Percentiles rank a stretch among this genome's conserved stretches.
These are phyloP conservation scores for Slavum lentiscoides DNA, from an alignment of 2,888 invertebrate species.

Conservation along the genomic window DNA sequence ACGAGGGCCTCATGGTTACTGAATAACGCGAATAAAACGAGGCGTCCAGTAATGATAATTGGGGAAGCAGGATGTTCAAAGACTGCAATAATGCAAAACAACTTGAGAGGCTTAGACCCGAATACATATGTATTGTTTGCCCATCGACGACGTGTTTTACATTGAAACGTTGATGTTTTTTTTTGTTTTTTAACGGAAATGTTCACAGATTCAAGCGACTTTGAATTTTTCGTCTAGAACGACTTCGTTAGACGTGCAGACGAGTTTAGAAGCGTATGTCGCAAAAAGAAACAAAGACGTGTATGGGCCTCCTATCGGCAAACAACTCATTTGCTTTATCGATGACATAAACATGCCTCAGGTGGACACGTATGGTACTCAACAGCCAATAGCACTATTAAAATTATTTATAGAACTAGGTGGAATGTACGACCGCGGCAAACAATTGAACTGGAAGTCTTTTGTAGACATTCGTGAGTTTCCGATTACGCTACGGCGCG, in stretches of 20 bases:
- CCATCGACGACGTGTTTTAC: too few relatives aligned
- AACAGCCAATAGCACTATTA: constrained; percentile 90
- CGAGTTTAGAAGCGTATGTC: constrained; percentile 81
- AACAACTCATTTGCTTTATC: constrained; percentile 84
- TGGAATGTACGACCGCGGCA: constrained; percentile 86
- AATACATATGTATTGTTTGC: constrained; percentile 67
- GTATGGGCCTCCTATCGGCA: constrained; percentile 84
- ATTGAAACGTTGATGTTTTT: not conserved
- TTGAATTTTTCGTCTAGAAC: constrained; percentile 92
- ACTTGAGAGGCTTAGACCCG: constrained; percentile 71
- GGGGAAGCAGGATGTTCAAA: constrained; percentile 93
- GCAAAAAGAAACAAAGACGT: constrained; percentile 89
- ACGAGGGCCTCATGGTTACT: constrained; percentile 78
- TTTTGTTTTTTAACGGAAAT: not conserved
- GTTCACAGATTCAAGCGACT: constrained; percentile 71
- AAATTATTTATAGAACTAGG: constrained; percentile 86
- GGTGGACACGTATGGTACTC: constrained; percentile 86
- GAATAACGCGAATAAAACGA: constrained; percentile 74
- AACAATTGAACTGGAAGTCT: constrained; percentile 87
- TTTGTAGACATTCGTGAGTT: constrained; percentile 73
- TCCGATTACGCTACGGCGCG: too few relatives aligned
- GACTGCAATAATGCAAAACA: constrained; percentile 84
- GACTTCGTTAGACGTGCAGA: constrained; percentile 86
- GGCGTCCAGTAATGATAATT: constrained; percentile 79
- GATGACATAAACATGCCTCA: constrained; percentile 96